Evolutionary conservation across 2,888 invertebrate genomes (phyloP).

Genomic region (Serrognathus titanus): DNA sequence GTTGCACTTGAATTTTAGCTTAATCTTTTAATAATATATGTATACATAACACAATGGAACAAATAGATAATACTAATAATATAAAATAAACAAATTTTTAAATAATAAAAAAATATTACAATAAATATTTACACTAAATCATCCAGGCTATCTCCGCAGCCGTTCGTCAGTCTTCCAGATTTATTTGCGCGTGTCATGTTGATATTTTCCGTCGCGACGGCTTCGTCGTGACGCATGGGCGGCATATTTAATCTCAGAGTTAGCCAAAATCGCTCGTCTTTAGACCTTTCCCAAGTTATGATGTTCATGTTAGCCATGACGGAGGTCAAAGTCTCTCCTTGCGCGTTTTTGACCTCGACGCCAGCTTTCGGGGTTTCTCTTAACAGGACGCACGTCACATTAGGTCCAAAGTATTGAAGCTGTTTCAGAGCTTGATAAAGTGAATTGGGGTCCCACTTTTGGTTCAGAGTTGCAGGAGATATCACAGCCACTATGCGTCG

Average conservation of each 20-base stretch:
- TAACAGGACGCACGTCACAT: slow-evolving; percentile 45
- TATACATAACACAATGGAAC: slow-evolving; percentile 13
- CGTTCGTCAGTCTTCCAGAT: slow-evolving; percentile 37
- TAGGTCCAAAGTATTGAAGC: slow-evolving; percentile 41
- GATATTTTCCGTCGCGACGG: slow-evolving; percentile 14
- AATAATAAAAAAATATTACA: slow-evolving; percentile 17
- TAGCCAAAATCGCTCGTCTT: slow-evolving; percentile 59
- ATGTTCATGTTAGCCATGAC: slow-evolving; percentile 51
- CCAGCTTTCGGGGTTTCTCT: slow-evolving; percentile 46
- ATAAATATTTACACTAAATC: slow-evolving; percentile 39
- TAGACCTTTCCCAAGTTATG: slow-evolving; percentile 49
- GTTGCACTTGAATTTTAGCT: slow-evolving; percentile 6
- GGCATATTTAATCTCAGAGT: slow-evolving; percentile 62
- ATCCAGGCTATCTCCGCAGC: slow-evolving; percentile 38
- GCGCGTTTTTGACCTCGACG: slow-evolving; percentile 43
- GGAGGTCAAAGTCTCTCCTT: slow-evolving; percentile 53
- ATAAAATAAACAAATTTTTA: slow-evolving; percentile 18
- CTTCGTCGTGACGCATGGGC: slow-evolving; percentile 40
- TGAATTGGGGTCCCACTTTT: slow-evolving; percentile 49
- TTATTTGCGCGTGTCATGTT: slow-evolving; percentile 14
- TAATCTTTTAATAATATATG: slow-evolving; percentile 11
- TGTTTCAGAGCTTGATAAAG: slow-evolving; percentile 50
- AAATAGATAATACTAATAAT: slow-evolving; percentile 13
- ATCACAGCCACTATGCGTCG: slow-evolving; percentile 51
- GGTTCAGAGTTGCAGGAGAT: slow-evolving; percentile 50